Evolutionary conservation across 2,888 invertebrate genomes (phyloP).

Genomic region (Criorhina ranunculi): DNA sequence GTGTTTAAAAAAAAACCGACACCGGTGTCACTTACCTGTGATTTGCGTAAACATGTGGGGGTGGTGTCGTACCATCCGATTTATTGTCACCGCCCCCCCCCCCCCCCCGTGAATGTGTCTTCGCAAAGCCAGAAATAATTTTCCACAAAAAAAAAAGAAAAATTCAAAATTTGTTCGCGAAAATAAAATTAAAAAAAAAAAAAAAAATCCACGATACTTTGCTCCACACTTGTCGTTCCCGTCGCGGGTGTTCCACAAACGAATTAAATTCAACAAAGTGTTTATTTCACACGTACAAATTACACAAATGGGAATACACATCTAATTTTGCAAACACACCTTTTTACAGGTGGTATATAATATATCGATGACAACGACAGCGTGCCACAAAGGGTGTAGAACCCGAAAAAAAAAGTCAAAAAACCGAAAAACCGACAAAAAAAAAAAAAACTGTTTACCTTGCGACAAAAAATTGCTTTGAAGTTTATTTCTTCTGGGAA

Average conservation of each 20-base stretch:
- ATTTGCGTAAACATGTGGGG: constrained; percentile 19
- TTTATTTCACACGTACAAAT: constrained; percentile 4
- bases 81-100: too few relatives aligned
- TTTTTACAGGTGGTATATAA: constrained; percentile 38
- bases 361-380: constrained; percentile 10
- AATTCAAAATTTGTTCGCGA: constrained; percentile 23
- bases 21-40: constrained; percentile 48
- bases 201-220: background rate
- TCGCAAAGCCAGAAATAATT: constrained; percentile 41
- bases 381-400: constrained; percentile 2
- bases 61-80: constrained; percentile 13
- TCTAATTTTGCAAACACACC: constrained; percentile 25
- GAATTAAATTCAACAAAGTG: constrained; percentile 15
- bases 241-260: constrained; percentile 24
- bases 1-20: background rate
- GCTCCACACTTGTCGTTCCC: constrained; percentile 6
- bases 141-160: constrained; percentile 6
- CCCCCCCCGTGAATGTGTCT: constrained; percentile 37
- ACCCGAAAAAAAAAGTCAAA: too few relatives aligned
- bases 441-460: constrained; percentile 29
- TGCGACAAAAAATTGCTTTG: constrained; percentile 30
- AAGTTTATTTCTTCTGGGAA: constrained; percentile 37
- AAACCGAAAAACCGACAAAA: background rate
- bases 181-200: background rate
- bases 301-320: constrained; percentile 15